Conservation (phyloP, 2,888 invertebrate species). For the Troides helena region DNA sequence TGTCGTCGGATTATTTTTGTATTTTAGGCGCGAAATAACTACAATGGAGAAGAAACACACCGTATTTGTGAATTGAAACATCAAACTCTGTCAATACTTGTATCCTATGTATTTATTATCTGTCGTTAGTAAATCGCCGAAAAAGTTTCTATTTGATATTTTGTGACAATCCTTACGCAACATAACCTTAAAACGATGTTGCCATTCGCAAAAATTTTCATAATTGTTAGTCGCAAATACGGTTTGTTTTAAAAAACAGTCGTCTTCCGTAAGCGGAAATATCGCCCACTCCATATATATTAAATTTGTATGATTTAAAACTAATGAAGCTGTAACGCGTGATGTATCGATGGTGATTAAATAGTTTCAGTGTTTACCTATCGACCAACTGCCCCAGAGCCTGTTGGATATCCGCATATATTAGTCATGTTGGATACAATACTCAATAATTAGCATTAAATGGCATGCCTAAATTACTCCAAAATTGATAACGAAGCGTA, state of each 20-base stretch:
- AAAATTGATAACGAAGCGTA: conserved; percentile 41
- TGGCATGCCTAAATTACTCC: conserved; percentile 51
- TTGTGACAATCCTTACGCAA: too few species aligned
- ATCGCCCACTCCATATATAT: conserved; percentile 25
- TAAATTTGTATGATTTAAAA: conserved; percentile 9
- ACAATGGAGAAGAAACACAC: conserved; percentile 5
- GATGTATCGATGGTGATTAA: conserved; percentile 35
- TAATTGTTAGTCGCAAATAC: conserved; percentile 1
- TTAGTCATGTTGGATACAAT: conserved; percentile 35
- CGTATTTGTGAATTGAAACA: conserved; percentile 10
- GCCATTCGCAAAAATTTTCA: too few species aligned
- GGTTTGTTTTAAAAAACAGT: neutral
- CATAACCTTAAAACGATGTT: too few species aligned
- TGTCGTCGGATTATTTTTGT: conserved; percentile 6
- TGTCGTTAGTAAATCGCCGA: too few species aligned
- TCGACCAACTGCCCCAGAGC: conserved; percentile 57
- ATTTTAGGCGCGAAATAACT: conserved; percentile 3
- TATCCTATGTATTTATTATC: too few species aligned
- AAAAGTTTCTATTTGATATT: too few species aligned
- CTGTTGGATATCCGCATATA: conserved; percentile 47
- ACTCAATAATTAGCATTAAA: conserved; percentile 25
- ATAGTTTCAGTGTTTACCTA: conserved; percentile 53
- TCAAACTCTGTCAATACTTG: neutral
- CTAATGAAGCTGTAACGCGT: conserved; percentile 27
- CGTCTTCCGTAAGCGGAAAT: neutral